phyloP scores from a whole-genome alignment of 2,113 vertebrate genomes.

The Mellivora capensis region DNA sequence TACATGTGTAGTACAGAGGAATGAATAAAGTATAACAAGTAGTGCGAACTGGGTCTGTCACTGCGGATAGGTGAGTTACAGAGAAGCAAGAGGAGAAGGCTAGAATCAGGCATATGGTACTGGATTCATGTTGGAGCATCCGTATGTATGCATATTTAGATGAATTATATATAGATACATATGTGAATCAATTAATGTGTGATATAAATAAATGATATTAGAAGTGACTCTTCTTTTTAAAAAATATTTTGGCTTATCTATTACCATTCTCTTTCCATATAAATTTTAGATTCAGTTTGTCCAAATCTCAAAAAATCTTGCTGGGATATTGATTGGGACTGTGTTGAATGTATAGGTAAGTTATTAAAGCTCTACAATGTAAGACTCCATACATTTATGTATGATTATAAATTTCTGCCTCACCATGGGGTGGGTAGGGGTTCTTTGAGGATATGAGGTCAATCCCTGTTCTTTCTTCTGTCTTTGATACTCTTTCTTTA shows the following conservation, averaged over 20 bases:
- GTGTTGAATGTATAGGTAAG: neutral
- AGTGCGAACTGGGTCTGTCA: neutral
- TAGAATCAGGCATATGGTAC: too few relatives aligned
- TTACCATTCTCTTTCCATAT: neutral
- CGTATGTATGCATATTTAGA: neutral
- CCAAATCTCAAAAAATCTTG: neutral
- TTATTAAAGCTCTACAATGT: neutral
- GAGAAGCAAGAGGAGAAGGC: neutral
- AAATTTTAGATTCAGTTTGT: neutral
- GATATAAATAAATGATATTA: neutral
- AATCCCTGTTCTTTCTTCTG: neutral
- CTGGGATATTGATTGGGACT: neutral
- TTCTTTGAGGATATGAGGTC: neutral
- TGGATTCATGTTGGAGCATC: neutral
- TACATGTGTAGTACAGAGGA: neutral
- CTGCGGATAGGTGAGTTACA: neutral
- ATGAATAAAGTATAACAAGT: neutral
- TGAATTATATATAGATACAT: neutral
- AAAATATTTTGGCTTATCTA: neutral
- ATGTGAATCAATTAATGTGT: neutral
- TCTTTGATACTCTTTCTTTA: neutral
- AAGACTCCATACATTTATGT: neutral
- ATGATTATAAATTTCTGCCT: neutral
- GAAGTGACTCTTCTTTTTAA: neutral
- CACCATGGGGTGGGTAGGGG: neutral